A percentile compares a stretch with the other conserved stretches of the same genome.
phyloP scores from a whole-genome alignment of 2,797 vertebrate species.

The Hozukius guyotensis region DNA sequence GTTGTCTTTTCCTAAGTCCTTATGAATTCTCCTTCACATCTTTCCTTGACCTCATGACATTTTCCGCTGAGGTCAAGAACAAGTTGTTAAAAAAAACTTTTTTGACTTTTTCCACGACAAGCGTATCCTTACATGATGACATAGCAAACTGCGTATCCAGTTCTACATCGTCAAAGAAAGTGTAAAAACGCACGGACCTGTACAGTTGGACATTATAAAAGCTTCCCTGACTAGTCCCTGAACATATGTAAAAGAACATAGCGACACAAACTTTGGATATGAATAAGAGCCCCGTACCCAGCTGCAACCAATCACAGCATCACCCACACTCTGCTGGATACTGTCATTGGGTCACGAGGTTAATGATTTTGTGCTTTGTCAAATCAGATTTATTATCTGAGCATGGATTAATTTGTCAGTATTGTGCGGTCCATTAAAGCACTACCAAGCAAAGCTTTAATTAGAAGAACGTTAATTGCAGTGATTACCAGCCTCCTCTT shows the following conservation, averaged over 20 bases:
- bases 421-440: constrained; percentile 72
- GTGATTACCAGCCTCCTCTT: constrained; percentile 77
- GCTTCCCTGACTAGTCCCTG: accelerated
- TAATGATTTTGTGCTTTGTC: constrained; percentile 78
- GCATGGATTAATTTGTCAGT: constrained; percentile 77
- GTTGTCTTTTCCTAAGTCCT: too few species aligned
- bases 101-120: not conserved
- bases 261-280: not conserved
- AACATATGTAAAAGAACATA: not conserved
- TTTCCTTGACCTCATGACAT: too few species aligned
- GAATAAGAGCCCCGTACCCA: constrained; percentile 9
- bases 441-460: constrained; percentile 74
- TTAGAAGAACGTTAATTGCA: constrained; percentile 77
- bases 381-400: constrained; percentile 81
- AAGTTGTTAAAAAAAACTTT: too few species aligned
- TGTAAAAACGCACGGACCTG: not conserved
- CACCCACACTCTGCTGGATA: constrained; percentile 41
- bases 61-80: too few species aligned
- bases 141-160: not conserved
- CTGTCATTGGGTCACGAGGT: constrained; percentile 59
- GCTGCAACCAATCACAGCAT: constrained; percentile 58
- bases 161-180: not conserved
- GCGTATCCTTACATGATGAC: not conserved
- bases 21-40: too few species aligned
- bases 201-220: not conserved